Evolutionary conservation across 2,113 vertebrate species (phyloP).

Genomic region (Bubalus kerabau): DNA sequence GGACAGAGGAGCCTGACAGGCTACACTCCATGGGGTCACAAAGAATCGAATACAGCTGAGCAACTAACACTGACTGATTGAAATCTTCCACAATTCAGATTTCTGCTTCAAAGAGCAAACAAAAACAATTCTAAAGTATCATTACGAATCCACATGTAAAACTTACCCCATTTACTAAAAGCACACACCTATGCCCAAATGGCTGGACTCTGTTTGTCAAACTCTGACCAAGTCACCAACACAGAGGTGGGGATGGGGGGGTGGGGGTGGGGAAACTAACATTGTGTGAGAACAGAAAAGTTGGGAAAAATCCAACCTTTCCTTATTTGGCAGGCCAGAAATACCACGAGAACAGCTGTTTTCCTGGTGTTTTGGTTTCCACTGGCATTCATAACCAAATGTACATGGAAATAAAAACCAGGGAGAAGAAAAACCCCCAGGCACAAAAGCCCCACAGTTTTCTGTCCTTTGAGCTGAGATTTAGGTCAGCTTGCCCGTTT

Average conservation of each 20-base stretch:
- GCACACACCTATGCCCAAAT: neutral
- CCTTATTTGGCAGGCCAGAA: constrained; percentile 52
- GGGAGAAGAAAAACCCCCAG: neutral
- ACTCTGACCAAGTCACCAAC: neutral
- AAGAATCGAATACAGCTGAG: neutral
- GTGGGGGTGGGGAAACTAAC: neutral
- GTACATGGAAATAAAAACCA: constrained; percentile 63
- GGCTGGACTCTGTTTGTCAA: neutral
- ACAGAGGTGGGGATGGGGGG: neutral
- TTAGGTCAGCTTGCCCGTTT: constrained; percentile 52
- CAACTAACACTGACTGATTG: neutral
- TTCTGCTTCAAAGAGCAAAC: neutral
- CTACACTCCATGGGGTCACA: neutral
- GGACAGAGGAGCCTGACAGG: neutral
- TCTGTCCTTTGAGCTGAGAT: constrained; percentile 51
- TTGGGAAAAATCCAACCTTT: constrained; percentile 44
- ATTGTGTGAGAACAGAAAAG: constrained; percentile 39
- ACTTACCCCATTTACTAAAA: neutral
- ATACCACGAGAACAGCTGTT: constrained; percentile 71
- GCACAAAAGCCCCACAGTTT: constrained; percentile 68
- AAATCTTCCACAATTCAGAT: neutral
- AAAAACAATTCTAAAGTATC: neutral
- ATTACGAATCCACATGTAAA: neutral
- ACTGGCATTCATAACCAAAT: constrained; percentile 66
- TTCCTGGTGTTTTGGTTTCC: constrained; percentile 67